Base-by-base conservation (phyloP, 2,888 invertebrate species). In the Ichneumoninae sp. region DNA sequence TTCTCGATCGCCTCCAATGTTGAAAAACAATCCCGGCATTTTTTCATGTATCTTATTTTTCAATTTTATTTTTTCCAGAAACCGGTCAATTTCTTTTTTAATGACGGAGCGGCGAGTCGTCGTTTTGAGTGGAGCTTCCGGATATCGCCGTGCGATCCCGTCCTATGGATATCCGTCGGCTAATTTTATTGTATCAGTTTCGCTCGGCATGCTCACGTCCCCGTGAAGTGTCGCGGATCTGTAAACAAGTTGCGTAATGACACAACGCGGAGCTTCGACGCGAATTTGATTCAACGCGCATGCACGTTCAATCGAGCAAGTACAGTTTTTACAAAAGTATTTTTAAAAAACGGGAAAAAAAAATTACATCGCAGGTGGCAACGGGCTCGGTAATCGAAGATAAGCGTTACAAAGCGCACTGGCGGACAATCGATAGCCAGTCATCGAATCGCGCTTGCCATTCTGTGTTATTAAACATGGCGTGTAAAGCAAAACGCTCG, bases 221-320 rank as follows among this genome's bases (percentile, higher is more conserved):
- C 22, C 73, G 22, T 22, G 54, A 33, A 36, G 65, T 68, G 52
- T 52, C 44, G 26, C 26, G 57, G 30, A 74, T 71, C 22, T 36
- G 57, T 74, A 76, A 86, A 86, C 81, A 79, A 73, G 81, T 86
- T 81, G 78, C 81, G 71, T 78, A 85, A 83, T 74, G 52, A 77
- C 80, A 82, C 54, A 44, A 4, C 44, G 4, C 16, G 44, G 44
- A 44, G 44, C 44, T 3, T 16, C 44, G 44, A 44, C 3, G 16
- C 44, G 44, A 44, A 44, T 44, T 44, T 44, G 44, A 44, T 44
- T 44, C 44, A 44, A 4, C 44, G 44, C 13, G 44, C 44, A 44
- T 44, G 44, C 16, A 16, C 16, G 44, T 4, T 44, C 10, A 10
- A 44, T 44, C 13, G 13, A 44, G 0, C 13, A 4, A 44, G 44